Evolutionary conservation across 2,888 invertebrate genomes (phyloP), one percentile per base, ranked within the genome.

Genomic region (Gisinianus flammeolus): DNA sequence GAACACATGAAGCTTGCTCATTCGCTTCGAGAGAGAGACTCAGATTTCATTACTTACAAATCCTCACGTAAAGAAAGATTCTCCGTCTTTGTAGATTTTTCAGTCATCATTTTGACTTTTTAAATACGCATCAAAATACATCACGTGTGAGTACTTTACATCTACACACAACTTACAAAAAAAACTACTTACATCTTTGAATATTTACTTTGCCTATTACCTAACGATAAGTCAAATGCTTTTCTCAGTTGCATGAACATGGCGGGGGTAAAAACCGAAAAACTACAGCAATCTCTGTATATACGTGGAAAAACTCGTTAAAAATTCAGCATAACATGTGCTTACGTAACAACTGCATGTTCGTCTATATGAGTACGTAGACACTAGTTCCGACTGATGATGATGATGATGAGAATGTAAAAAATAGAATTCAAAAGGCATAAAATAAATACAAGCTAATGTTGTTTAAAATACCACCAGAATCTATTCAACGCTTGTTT

Each of bases 121-220:
- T 68, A 68, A 68, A 68, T 68, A 44, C 44, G 22, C 44, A 68
- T 58, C 56, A 62, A 62, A 24, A 26, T 62, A 62, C 62, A 58
- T 58, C 8, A n/a, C 58, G n/a, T 24, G 24, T 24, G 28, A 31
- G 8, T 67, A n/a, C 33, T n/a, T 67, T 33, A 56, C 67, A 6
- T 66, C 30, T n/a, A 19, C 22, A 66, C 66, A 19, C 67, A 12
- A 31, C 67, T n/a, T 5, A 30, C 67, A 67, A 67, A 66, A 67
- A 67, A 67, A 24, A n/a, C 56, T 28, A 31, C 66, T 30, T 66
- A 30, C 67, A 67, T 67, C 67, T 19, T 67, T 67, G 67, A 31
- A 67, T 67, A n/a, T 67, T 58, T 58, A 44, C 44, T 6, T 16
- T n/a, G 19, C 12, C 56, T 22, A 10, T 56, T 4, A 56, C 10